Percentiles rank a stretch among this genome's conserved stretches.
Conservation (phyloP, 64 coral and sea anemone species). For the Actinia equina region DNA sequence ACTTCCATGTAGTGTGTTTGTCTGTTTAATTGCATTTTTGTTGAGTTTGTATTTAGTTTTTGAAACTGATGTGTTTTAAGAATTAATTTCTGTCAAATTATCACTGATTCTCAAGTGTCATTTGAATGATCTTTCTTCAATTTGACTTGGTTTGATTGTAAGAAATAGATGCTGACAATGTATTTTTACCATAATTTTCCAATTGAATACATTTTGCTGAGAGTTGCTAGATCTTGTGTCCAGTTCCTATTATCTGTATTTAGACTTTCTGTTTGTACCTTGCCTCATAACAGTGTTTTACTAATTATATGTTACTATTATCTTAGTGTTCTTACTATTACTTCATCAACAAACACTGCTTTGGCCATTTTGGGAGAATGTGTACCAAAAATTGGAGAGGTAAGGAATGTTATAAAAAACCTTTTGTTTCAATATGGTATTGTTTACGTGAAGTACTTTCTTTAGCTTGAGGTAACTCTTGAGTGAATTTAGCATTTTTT, state of each 20-base stretch:
- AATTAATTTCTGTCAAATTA: background rate
- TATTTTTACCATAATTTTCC: background rate
- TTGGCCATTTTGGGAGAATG: constrained; percentile 75
- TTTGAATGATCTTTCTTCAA: background rate
- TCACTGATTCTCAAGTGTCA: background rate
- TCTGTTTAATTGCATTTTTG: background rate
- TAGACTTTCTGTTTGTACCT: background rate
- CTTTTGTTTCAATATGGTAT: no score
- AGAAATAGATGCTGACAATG: background rate
- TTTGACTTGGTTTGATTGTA: no score
- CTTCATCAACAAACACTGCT: constrained; percentile 49
- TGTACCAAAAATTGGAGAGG: constrained; percentile 91
- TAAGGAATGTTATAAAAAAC: background rate
- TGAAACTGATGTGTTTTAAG: background rate
- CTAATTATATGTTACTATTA: background rate
- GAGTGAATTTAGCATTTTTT: no score
- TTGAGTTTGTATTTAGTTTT: background rate
- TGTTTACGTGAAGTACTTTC: no score
- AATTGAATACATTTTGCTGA: no score
- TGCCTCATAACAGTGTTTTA: background rate
- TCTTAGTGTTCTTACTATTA: constrained; percentile 83
- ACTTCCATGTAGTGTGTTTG: constrained; percentile 6
- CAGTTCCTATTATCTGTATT: background rate
- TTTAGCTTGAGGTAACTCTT: no score
- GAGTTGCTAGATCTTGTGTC: no score